A percentile compares a stretch with the other conserved stretches of the same genome.
Conservation (phyloP, 2,113 vertebrate genomes). For the Grallaria varia region DNA sequence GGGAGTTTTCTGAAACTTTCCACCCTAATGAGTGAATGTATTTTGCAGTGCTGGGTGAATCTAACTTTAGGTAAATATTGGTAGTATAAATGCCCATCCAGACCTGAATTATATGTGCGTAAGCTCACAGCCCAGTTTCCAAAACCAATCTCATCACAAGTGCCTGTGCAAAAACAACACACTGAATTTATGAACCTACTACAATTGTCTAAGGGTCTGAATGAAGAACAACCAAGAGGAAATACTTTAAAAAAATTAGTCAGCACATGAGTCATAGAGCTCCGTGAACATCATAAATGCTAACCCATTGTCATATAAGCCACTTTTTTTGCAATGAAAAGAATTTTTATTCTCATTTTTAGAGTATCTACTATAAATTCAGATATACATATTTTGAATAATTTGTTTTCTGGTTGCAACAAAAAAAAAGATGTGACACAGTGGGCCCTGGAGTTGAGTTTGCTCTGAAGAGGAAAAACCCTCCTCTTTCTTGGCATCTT, state of each 20-base stretch:
- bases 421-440: background rate
- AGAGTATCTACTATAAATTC: background rate
- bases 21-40: background rate
- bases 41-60: background rate
- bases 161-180: background rate
- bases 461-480: background rate
- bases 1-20: background rate
- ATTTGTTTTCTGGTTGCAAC: background rate
- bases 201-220: background rate
- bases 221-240: background rate
- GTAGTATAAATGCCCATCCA: background rate
- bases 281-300: background rate
- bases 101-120: accelerated
- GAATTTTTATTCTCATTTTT: background rate
- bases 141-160: background rate
- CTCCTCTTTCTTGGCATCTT: background rate
- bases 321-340: background rate
- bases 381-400: background rate
- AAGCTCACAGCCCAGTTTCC: background rate
- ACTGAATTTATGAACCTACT: background rate
- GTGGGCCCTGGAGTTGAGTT: background rate
- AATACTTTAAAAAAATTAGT: background rate
- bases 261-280: background rate
- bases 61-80: background rate
- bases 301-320: background rate